phyloP scores from a whole-genome alignment of 2,797 vertebrate genomes.

The Erpetoichthys calabaricus region DNA sequence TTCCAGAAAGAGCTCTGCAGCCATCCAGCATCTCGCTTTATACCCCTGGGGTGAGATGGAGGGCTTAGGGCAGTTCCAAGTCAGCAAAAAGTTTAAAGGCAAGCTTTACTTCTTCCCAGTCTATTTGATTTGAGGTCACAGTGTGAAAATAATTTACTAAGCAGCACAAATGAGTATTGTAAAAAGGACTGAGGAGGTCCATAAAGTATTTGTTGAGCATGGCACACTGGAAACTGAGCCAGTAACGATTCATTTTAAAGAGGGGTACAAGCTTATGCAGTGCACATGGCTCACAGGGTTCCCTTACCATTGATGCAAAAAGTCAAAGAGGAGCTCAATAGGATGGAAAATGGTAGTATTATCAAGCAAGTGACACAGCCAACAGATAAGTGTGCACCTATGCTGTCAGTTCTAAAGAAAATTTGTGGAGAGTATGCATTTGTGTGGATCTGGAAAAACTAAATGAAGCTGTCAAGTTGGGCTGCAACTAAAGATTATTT shows the following conservation, averaged over 20 bases:
- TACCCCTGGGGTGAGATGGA: conserved; percentile 3
- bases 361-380: conserved; percentile 14
- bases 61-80: neutral
- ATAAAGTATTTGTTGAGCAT: conserved; percentile 5
- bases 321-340: conserved; percentile 12
- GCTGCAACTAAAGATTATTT: conserved; percentile 7
- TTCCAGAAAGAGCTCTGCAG: conserved; percentile 4
- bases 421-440: conserved; percentile 3
- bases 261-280: conserved; percentile 6
- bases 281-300: conserved; percentile 8
- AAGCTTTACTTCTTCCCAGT: conserved; percentile 1
- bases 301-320: conserved; percentile 4
- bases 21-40: neutral
- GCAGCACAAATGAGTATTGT: conserved; percentile 7
- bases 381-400: neutral
- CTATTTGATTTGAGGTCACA: conserved; percentile 2
- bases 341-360: conserved; percentile 13
- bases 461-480: conserved; percentile 5
- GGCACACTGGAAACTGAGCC: conserved; percentile 14
- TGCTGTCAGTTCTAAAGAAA: conserved; percentile 12
- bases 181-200: conserved; percentile 8
- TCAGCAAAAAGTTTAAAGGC: neutral
- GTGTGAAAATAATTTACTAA: conserved; percentile 7
- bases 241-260: conserved; percentile 12
- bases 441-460: conserved; percentile 6